Evolutionary conservation across 2,113 vertebrate genomes (phyloP).

Genomic region (Indicator maculatus): DNA sequence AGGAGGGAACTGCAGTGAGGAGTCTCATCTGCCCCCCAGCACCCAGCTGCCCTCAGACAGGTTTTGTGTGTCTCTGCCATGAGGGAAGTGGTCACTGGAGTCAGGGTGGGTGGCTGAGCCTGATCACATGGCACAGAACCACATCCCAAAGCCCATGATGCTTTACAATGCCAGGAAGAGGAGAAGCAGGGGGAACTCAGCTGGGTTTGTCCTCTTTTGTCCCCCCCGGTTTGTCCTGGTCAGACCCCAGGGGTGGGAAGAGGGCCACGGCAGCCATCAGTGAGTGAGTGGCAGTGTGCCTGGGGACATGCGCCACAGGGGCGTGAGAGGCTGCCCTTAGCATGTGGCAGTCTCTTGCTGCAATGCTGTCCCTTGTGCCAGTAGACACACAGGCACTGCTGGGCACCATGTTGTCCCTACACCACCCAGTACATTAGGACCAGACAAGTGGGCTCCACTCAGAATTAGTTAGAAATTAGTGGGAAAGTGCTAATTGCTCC

Average conservation of each 20-base stretch:
- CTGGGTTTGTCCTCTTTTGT: not conserved
- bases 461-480: not conserved
- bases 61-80: not conserved
- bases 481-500: not conserved
- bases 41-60: not conserved
- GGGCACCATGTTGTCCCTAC: not conserved
- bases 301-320: fast-evolving
- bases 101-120: not conserved
- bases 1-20: not conserved
- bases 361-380: not conserved
- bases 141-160: fast-evolving
- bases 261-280: not conserved
- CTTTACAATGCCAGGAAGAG: not conserved
- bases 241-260: not conserved
- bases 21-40: fast-evolving
- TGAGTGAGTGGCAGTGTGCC: not conserved
- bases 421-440: fast-evolving
- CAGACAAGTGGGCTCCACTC: not conserved
- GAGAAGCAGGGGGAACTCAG: not conserved
- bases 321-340: not conserved
- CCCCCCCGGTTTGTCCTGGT: not conserved
- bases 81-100: fast-evolving
- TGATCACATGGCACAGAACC: fast-evolving
- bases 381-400: fast-evolving
- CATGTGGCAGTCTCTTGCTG: not conserved